A percentile compares a stretch with the other conserved stretches of the same genome.
Conservation (phyloP, 1,140 invertebrate species). For the Cephus cinctus region DNA sequence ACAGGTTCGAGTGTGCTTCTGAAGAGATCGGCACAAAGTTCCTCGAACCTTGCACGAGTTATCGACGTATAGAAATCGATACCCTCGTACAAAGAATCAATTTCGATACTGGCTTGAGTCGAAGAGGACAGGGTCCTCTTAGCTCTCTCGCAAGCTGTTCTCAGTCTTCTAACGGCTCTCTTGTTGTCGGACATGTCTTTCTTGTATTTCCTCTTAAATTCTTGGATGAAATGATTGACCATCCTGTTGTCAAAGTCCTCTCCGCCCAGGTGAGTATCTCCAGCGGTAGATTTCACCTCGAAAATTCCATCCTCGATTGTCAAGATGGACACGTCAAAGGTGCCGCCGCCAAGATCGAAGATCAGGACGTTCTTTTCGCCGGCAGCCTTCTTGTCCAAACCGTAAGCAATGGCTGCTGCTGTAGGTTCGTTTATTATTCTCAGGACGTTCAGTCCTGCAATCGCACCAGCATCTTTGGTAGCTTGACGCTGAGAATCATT, state of each 20-base stretch:
- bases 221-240: slow-evolving; percentile 69
- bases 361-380: slow-evolving; percentile 51
- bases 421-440: slow-evolving; percentile 81
- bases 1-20: slow-evolving; percentile 67
- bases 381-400: slow-evolving; percentile 61
- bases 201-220: slow-evolving; percentile 72
- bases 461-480: slow-evolving; percentile 69
- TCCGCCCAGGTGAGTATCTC: slow-evolving; percentile 78
- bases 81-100: slow-evolving; percentile 76
- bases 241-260: slow-evolving; percentile 78
- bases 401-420: slow-evolving; percentile 67
- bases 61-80: slow-evolving; percentile 74
- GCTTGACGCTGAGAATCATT: slow-evolving; percentile 87
- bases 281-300: slow-evolving; percentile 70
- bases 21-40: slow-evolving; percentile 69
- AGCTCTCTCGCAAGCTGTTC: slow-evolving; percentile 79
- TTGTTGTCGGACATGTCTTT: slow-evolving; percentile 65
- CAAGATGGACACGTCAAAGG: slow-evolving; percentile 65
- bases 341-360: slow-evolving; percentile 62
- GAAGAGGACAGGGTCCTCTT: slow-evolving; percentile 78
- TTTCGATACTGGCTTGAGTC: slow-evolving; percentile 71
- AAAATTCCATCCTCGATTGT: slow-evolving; percentile 70
- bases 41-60: slow-evolving; percentile 70
- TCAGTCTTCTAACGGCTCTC: slow-evolving; percentile 67
- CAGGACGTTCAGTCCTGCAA: slow-evolving; percentile 67